Conservation (phyloP, 2,113 vertebrate genomes). For the Lamprologus speciosus region DNA sequence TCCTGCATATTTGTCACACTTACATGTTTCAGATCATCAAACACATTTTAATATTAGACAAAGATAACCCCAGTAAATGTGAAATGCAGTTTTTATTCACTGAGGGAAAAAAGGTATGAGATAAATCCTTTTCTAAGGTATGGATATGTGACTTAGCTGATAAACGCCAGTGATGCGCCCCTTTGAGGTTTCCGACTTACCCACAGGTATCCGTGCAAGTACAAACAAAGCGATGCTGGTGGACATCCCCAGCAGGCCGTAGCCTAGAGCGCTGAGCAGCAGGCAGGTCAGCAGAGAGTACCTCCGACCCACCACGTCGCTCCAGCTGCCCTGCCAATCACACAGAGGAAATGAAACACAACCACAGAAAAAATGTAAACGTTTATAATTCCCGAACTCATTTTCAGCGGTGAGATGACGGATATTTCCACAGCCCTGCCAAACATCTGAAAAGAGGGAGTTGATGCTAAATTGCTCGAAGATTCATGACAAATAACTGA, state of each 20-base stretch:
- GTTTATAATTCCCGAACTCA: background rate
- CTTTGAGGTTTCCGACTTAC: conserved; percentile 66
- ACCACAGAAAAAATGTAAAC: background rate
- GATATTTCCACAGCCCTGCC: background rate
- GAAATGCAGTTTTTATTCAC: background rate
- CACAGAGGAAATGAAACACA: background rate
- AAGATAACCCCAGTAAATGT: background rate
- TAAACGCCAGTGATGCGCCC: background rate
- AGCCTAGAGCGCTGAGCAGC: conserved; percentile 84
- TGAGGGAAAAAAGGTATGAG: background rate
- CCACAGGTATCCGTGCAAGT: conserved; percentile 84
- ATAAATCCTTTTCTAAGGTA: background rate
- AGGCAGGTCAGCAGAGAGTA: conserved; percentile 84
- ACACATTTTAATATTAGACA: background rate
- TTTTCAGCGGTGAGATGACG: background rate
- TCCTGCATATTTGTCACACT: background rate
- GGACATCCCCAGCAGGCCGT: conserved; percentile 82
- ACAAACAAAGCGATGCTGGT: conserved; percentile 80
- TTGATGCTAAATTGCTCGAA: background rate
- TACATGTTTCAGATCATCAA: background rate
- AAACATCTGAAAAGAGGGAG: background rate
- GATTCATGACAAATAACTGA: background rate
- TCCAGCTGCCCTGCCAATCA: conserved; percentile 88
- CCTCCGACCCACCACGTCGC: conserved; percentile 84
- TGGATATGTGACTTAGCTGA: background rate